Conservation (phyloP, 35 echinoderm and acorn worm species). For the Lytechinus pictus region DNA sequence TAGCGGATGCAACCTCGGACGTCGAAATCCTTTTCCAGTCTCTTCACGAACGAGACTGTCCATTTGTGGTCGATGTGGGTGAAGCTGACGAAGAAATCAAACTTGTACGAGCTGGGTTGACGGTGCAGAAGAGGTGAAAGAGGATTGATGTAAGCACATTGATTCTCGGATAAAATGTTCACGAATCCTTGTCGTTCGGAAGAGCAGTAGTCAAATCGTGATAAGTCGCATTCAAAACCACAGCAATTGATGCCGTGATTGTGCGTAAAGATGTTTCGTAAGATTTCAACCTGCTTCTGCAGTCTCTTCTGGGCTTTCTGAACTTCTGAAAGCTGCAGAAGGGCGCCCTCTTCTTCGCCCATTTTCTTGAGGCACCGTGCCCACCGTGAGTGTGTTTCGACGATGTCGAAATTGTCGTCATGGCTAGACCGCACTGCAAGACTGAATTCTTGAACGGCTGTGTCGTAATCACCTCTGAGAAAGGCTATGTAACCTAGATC, state of each 20-base stretch:
- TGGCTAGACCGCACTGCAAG: constrained; percentile 58
- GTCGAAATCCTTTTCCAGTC: constrained; percentile 74
- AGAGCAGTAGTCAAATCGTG: constrained; percentile 78
- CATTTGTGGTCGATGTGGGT: constrained; percentile 87
- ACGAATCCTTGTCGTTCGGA: constrained; percentile 75
- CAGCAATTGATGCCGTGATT: constrained; percentile 75
- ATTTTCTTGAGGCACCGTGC: constrained; percentile 70
- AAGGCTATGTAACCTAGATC: constrained; percentile 79
- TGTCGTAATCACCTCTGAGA: constrained; percentile 66
- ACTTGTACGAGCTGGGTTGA: constrained; percentile 58
- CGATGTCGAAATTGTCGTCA: constrained; percentile 80
- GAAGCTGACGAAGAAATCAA: constrained; percentile 89
- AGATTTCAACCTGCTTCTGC: constrained; percentile 33
- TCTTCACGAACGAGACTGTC: constrained; percentile 77
- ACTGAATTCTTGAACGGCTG: constrained; percentile 70
- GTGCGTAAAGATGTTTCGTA: constrained; percentile 58
- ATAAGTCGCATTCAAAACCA: constrained; percentile 84
- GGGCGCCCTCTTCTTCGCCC: constrained; percentile 67
- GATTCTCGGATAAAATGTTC: constrained; percentile 75
- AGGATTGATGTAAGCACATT: not conserved
- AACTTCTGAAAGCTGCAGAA: constrained; percentile 48
- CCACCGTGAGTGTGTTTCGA: constrained; percentile 79
- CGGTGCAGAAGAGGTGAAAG: not conserved
- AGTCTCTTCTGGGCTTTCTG: constrained; percentile 44
- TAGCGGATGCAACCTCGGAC: constrained; percentile 74